phyloP scores from a whole-genome alignment of 2,113 vertebrate species.

The Semicossyphus pulcher region DNA sequence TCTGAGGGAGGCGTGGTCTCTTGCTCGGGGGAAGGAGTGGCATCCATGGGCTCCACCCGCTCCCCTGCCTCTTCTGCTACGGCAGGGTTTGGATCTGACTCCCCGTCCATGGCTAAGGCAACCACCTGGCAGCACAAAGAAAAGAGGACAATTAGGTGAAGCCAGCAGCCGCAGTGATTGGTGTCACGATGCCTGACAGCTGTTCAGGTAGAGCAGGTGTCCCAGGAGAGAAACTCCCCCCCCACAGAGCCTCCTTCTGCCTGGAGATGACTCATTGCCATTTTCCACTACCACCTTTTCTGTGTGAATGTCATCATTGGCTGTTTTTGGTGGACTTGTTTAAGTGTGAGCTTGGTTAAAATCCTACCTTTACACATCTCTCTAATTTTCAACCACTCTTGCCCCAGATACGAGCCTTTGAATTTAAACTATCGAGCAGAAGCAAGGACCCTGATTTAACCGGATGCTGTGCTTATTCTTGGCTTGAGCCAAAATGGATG shows the following conservation, averaged over 20 bases:
- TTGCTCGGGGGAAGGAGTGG: constrained; percentile 85
- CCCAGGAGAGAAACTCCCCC: constrained; percentile 40
- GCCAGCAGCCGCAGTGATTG: neutral
- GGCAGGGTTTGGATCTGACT: constrained; percentile 83
- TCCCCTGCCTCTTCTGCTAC: constrained; percentile 80
- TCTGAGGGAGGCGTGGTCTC: constrained; percentile 57
- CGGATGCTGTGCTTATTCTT: too few species aligned
- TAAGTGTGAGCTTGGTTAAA: too few species aligned
- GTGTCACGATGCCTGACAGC: constrained; percentile 42
- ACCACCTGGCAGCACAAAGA: constrained; percentile 81
- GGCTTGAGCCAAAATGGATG: too few species aligned
- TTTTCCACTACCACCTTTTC: neutral
- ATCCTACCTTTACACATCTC: neutral
- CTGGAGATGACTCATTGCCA: neutral
- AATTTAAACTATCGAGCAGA: neutral
- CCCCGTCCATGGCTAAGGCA: constrained; percentile 90
- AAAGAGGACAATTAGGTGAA: constrained; percentile 38
- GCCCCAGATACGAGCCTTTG: neutral
- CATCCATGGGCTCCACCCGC: constrained; percentile 86
- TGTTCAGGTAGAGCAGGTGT: constrained; percentile 62
- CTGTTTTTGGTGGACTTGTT: too few species aligned
- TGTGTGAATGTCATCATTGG: neutral
- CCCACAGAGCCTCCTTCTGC: neutral
- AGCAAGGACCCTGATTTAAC: too few species aligned
- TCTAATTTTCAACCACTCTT: neutral